Evolutionary conservation across 2,888 invertebrate genomes (phyloP).

Genomic region (Taphrorychus bicolor): DNA sequence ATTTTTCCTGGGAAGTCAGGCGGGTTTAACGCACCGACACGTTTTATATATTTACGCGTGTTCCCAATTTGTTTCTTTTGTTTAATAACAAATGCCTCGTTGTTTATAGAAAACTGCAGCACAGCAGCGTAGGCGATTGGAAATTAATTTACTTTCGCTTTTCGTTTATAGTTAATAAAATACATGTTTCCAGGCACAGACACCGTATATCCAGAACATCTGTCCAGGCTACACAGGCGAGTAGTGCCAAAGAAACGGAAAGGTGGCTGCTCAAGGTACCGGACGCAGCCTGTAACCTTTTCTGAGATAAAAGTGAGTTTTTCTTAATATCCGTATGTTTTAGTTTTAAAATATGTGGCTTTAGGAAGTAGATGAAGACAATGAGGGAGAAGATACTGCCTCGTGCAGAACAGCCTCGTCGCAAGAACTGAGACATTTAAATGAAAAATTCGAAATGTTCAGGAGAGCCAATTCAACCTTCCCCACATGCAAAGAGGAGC

Average conservation of each 20-base stretch:
- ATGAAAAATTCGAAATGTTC: conserved; percentile 66
- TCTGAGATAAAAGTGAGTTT: conserved; percentile 72
- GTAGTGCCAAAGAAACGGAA: conserved; percentile 65
- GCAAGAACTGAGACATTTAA: conserved; percentile 60
- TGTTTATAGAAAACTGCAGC: neutral
- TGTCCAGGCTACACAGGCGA: conserved; percentile 67
- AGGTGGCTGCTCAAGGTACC: conserved; percentile 63
- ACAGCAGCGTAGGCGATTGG: neutral
- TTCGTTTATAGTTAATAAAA: no score
- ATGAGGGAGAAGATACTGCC: conserved; percentile 59
- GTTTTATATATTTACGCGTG: neutral
- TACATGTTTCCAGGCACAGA: conserved; percentile 70
- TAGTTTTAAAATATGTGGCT: conserved; percentile 40
- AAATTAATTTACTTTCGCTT: neutral
- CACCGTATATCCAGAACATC: conserved; percentile 73
- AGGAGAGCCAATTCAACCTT: conserved; percentile 59
- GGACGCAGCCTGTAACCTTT: conserved; percentile 78
- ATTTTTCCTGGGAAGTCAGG: neutral
- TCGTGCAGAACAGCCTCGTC: conserved; percentile 60
- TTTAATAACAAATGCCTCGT: neutral
- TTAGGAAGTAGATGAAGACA: conserved; percentile 76
- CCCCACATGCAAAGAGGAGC: conserved; percentile 42
- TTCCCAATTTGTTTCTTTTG: neutral
- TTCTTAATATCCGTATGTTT: neutral
- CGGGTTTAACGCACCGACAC: neutral